These are phyloP conservation scores for Trigoniulus corallinus DNA, from an alignment of 1,140 invertebrate genomes.

Conservation along the genomic window DNA sequence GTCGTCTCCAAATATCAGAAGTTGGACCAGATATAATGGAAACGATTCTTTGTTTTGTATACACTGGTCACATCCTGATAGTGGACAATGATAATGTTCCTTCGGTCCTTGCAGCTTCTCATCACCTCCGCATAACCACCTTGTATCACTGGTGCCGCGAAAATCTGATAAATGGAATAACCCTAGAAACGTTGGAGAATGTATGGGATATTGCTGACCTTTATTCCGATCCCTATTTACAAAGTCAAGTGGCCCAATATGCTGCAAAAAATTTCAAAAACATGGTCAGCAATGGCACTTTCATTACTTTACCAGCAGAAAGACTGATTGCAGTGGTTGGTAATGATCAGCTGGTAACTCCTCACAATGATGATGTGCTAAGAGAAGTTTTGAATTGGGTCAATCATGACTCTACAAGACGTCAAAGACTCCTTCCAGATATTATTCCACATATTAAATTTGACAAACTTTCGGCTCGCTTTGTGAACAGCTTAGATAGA, in stretches of 20 bases:
- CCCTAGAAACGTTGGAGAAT: not conserved
- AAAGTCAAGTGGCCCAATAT: not conserved
- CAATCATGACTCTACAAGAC: not conserved
- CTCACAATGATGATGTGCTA: not conserved
- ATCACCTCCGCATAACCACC: not conserved
- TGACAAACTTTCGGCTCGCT: not conserved
- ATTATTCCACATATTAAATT: not conserved
- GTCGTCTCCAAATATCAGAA: not conserved
- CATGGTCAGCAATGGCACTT: not conserved
- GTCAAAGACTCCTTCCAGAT: not conserved
- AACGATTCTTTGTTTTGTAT: not conserved
- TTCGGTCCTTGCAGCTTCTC: not conserved
- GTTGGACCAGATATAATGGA: not conserved
- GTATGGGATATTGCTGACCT: not conserved
- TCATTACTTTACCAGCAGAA: not conserved
- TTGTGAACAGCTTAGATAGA: not conserved
- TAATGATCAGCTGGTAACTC: not conserved
- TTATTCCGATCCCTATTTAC: not conserved
- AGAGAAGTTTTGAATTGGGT: not conserved
- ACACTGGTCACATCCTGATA: not conserved
- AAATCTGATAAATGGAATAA: not conserved
- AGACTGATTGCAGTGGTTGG: not conserved
- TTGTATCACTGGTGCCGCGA: not conserved
- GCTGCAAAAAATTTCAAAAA: not conserved
- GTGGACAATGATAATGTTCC: not conserved